Evolutionary conservation across 2,888 invertebrate species (phyloP).

Genomic region (Vesta saturnalis): DNA sequence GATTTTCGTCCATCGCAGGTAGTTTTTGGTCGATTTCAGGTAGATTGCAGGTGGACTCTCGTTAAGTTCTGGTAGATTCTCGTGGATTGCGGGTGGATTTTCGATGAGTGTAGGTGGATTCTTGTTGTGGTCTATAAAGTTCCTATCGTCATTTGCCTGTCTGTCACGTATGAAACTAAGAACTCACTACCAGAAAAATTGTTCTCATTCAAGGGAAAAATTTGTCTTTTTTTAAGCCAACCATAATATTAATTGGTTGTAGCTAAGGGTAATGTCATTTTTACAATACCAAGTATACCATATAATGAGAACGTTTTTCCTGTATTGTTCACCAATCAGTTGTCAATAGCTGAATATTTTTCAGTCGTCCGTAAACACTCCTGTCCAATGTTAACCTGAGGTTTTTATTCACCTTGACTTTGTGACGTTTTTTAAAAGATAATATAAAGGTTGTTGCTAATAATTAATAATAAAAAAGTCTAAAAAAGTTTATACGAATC

Average conservation of each 20-base stretch:
- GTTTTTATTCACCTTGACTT: too few species aligned
- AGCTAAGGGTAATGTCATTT: slow-evolving; percentile 21
- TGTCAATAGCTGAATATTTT: slow-evolving; percentile 33
- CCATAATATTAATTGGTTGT: slow-evolving; percentile 34
- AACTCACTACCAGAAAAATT: slow-evolving; percentile 29
- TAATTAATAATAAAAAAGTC: too few species aligned
- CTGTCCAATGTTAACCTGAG: slow-evolving; percentile 28
- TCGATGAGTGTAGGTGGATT: too few species aligned
- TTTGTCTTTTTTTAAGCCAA: slow-evolving; percentile 40
- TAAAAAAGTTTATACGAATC: too few species aligned
- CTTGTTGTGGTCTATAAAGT: background rate
- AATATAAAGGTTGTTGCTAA: too few species aligned
- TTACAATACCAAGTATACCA: slow-evolving; percentile 31
- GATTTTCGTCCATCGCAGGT: background rate
- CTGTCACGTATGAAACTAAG: slow-evolving; percentile 27
- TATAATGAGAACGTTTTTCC: slow-evolving; percentile 28
- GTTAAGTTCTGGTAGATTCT: too few species aligned
- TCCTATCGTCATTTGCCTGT: background rate
- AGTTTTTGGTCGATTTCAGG: too few species aligned
- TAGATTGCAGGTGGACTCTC: too few species aligned
- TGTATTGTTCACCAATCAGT: slow-evolving; percentile 2
- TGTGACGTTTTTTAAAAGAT: too few species aligned
- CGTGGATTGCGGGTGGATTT: too few species aligned
- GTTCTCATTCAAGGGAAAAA: slow-evolving; percentile 37
- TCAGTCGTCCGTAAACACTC: slow-evolving; percentile 33